Evolutionary conservation across 2,888 invertebrate genomes (phyloP).

Genomic region (Brachycybe producta): DNA sequence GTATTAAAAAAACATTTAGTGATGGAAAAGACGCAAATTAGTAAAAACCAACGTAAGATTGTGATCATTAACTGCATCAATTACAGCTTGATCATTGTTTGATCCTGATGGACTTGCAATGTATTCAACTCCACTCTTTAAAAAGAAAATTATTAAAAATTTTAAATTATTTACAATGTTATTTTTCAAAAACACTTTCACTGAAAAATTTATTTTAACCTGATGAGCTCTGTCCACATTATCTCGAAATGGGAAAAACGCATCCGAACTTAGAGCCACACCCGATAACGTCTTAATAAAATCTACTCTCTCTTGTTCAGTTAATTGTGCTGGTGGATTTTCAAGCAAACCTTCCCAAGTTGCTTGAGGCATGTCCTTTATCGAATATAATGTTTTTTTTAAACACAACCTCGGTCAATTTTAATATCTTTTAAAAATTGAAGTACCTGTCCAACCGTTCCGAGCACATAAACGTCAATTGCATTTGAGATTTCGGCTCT

Average conservation of each 20-base stretch:
- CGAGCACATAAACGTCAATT: conserved; percentile 86
- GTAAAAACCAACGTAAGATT: conserved; percentile 77
- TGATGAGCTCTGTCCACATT: conserved; percentile 84
- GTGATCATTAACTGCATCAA: conserved; percentile 83
- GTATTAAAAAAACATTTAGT: conserved; percentile 42
- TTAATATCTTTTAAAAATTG: background rate
- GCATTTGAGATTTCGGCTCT: conserved; percentile 89
- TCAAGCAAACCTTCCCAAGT: conserved; percentile 65
- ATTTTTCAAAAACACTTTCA: background rate
- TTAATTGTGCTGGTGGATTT: conserved; percentile 54
- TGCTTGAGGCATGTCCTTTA: conserved; percentile 64
- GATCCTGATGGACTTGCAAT: conserved; percentile 91
- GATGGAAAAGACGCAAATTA: conserved; percentile 83
- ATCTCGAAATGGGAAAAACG: conserved; percentile 97
- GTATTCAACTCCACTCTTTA: conserved; percentile 83
- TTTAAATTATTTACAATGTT: background rate
- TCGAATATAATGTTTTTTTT: conserved; percentile 29
- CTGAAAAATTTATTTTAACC: conserved; percentile 40
- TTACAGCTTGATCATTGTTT: conserved; percentile 78
- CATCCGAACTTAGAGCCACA: conserved; percentile 82
- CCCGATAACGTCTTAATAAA: conserved; percentile 26
- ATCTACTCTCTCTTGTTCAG: conserved; percentile 37
- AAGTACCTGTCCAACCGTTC: conserved; percentile 57
- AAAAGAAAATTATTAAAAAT: background rate
- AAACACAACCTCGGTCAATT: background rate